A percentile compares a stretch with the other conserved stretches of the same genome.
Evolutionary conservation across 1,140 invertebrate species (phyloP).

Genomic region (Drosophila neocordata): DNA sequence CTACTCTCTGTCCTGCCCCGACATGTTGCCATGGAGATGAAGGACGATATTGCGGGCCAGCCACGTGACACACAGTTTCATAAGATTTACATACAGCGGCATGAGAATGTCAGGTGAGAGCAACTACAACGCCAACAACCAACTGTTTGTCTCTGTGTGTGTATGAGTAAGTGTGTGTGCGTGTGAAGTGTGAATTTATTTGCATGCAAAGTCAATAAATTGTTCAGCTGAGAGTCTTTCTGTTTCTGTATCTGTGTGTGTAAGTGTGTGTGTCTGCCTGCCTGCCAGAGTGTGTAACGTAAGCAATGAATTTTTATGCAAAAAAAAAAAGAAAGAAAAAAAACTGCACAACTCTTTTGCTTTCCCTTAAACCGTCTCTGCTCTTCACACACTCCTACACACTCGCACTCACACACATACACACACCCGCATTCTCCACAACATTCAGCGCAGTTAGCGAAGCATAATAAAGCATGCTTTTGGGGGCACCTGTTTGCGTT

Average conservation of each 20-base stretch:
- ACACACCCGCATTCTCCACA: background rate
- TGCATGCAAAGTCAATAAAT: slow-evolving; percentile 78
- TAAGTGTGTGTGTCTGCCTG: slow-evolving; percentile 5
- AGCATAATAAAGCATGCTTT: slow-evolving; percentile 67
- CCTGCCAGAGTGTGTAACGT: slow-evolving; percentile 44
- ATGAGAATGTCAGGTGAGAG: slow-evolving; percentile 96
- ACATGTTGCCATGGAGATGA: slow-evolving; percentile 99
- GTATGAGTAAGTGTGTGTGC: slow-evolving; percentile 17
- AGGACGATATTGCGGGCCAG: slow-evolving; percentile 96
- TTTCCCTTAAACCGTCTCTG: slow-evolving; percentile 16
- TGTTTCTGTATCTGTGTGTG: slow-evolving; percentile 36
- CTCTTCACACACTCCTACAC: too few relatives aligned
- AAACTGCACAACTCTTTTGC: slow-evolving; percentile 42
- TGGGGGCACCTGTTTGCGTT: slow-evolving; percentile 66
- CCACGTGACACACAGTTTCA: slow-evolving; percentile 97
- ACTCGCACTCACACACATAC: slow-evolving; percentile 5
- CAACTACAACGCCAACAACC: background rate
- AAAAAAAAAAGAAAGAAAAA: slow-evolving; percentile 49
- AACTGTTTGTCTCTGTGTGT: slow-evolving; percentile 11
- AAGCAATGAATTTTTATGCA: slow-evolving; percentile 71
- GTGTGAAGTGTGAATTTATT: slow-evolving; percentile 62
- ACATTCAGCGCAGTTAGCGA: slow-evolving; percentile 35
- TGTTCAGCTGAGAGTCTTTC: slow-evolving; percentile 45
- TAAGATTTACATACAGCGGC: slow-evolving; percentile 98
- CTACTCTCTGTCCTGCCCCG: slow-evolving; percentile 96